Percentiles rank a stretch among this genome's conserved stretches.
phyloP scores from a whole-genome alignment of 2,888 invertebrate genomes.

The Heliconius hortense region DNA sequence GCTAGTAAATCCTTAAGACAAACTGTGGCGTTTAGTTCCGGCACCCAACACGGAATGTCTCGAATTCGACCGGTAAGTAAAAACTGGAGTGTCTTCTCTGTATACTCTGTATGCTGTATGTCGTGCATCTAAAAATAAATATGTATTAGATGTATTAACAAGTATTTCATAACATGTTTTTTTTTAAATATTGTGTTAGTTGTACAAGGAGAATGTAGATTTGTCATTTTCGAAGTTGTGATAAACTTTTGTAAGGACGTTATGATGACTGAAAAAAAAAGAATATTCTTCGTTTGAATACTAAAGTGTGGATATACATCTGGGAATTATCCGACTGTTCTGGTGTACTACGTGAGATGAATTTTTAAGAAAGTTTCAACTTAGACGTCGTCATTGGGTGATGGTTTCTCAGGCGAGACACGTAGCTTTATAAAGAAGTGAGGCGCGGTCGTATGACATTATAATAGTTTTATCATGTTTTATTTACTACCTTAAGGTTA shows the following conservation, averaged over 20 bases:
- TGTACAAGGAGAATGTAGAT: not conserved
- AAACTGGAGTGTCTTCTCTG: no score
- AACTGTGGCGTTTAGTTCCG: no score
- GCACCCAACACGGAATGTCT: no score
- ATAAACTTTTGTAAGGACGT: not conserved
- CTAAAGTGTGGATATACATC: constrained; percentile 45
- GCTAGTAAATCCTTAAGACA: no score
- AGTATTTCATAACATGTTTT: not conserved
- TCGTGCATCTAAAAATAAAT: no score
- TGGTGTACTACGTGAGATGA: constrained; percentile 41
- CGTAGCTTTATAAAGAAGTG: constrained; percentile 44
- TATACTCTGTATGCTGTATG: no score
- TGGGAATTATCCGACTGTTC: constrained; percentile 45
- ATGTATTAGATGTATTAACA: no score
- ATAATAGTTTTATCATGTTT: constrained; percentile 44
- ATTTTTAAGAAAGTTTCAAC: constrained; percentile 37
- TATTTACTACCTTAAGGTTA: constrained; percentile 33
- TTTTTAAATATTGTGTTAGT: not conserved
- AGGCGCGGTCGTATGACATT: constrained; percentile 40
- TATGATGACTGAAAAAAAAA: constrained; percentile 29
- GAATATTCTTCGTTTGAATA: constrained; percentile 34
- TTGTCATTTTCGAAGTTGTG: not conserved
- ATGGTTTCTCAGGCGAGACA: constrained; percentile 42
- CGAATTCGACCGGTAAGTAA: no score
- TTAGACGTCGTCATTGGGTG: constrained; percentile 36